Evolutionary conservation across 2,113 vertebrate species (phyloP).

Genomic region (Corynorhinus townsendii): DNA sequence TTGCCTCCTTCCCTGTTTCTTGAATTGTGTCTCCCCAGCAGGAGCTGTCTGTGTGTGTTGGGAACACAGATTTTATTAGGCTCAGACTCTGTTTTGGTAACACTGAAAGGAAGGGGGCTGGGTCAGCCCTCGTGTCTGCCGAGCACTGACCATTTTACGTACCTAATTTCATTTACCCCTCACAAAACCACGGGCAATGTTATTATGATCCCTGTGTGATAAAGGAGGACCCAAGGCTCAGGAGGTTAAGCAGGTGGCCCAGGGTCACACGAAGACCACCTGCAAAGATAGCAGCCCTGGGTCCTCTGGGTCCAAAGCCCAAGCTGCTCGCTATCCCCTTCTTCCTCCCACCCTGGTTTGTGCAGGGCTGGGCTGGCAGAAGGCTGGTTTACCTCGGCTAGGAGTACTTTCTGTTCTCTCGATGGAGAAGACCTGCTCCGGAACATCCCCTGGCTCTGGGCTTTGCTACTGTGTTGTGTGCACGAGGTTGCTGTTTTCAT

Average conservation of each 20-base stretch:
- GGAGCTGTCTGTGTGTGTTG: background rate
- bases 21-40: background rate
- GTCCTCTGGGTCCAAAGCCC: background rate
- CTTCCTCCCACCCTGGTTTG: background rate
- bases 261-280: background rate
- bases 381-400: background rate
- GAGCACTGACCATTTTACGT: background rate
- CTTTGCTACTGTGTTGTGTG: background rate
- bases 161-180: background rate
- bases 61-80: background rate
- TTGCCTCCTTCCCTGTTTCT: background rate
- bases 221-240: background rate
- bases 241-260: background rate
- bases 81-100: background rate
- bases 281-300: background rate
- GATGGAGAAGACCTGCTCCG: background rate
- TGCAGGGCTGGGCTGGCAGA: background rate
- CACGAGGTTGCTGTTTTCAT: background rate
- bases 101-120: background rate
- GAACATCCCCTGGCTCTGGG: background rate
- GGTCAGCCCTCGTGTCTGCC: background rate
- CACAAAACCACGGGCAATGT: background rate
- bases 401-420: background rate
- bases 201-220: background rate
- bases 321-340: background rate